Evolutionary conservation across 2,113 vertebrate species (phyloP), one percentile per base, ranked within the genome.

Genomic region (Oryzias woworae): DNA sequence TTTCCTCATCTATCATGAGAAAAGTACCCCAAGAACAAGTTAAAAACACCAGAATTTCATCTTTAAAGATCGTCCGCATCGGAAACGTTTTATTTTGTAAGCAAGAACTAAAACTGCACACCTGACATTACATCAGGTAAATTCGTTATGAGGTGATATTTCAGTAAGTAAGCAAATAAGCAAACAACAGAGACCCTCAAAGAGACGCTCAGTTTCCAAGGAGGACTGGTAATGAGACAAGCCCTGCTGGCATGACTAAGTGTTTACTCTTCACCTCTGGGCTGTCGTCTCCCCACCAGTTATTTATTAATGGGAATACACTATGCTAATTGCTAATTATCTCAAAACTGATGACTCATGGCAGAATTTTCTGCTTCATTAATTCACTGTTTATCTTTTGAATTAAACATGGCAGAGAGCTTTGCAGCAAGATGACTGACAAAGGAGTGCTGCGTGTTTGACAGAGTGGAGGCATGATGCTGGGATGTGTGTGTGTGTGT

Each of bases 301-400:
- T 66, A 75, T 57, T 70, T 79, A 81, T 83, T 81, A 67, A 84
- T 72, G 69, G 52, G 56, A 82, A 83, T 78, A 47, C 43, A 63
- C 42, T 1, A 53, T 5, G 71, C 81, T 86, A 84, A 85, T 84
- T 81, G 62, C 71, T 78, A 85, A 88, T 80, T 81, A 81, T 71
- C 50, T 69, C 61, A 48, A 77, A 81, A 87, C 71, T 75, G 76
- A 87, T 87, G 81, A 85, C 58, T 85, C 70, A 66, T 52, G n/a
- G 71, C 28, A 7, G 14, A 66, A 64, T 75, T 69, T 78, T 69
- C 65, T 63, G 70, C 73, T 75, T 83, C 73, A 78, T 82, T 82
- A 75, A 81, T 71, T 41, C 59, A 22, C 62, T 83, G 82, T 86
- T 86, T 82, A 66, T 85, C 66, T 71, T 45, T 18, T 85, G 70